These are phyloP conservation scores for Tarsius wallacei DNA, from an alignment of 2,797 vertebrate genomes.

Conservation along the genomic window DNA sequence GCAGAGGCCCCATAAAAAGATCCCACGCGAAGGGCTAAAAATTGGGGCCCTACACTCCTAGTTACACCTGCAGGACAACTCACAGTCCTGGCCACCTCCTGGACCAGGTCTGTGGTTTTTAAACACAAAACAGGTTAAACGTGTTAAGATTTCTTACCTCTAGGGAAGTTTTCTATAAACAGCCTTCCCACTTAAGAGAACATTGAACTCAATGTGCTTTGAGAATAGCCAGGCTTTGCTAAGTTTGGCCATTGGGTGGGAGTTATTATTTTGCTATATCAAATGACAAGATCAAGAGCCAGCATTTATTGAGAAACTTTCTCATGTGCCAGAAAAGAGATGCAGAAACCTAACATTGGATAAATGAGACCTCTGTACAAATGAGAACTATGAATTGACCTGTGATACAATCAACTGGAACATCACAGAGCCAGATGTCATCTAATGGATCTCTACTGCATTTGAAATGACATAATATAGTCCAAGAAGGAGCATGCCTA, in stretches of 20 bases:
- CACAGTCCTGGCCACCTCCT: not conserved
- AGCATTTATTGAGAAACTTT: conserved; percentile 50
- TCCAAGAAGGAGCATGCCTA: not conserved
- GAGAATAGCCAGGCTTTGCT: conserved; percentile 57
- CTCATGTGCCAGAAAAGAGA: conserved; percentile 18
- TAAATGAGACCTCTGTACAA: not conserved
- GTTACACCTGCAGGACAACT: not conserved
- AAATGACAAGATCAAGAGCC: conserved; percentile 47
- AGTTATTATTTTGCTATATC: conserved; percentile 51
- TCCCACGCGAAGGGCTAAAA: not conserved
- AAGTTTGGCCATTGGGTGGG: not conserved
- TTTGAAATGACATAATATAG: conserved; percentile 30
- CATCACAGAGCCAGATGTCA: not conserved
- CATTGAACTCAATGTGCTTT: conserved; percentile 49
- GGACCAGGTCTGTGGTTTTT: not conserved
- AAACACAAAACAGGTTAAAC: conserved; percentile 41
- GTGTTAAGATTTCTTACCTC: conserved; percentile 2
- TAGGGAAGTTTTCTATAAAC: conserved; percentile 46
- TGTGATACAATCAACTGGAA: not conserved
- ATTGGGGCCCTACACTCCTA: not conserved
- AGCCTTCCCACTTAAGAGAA: conserved; percentile 60
- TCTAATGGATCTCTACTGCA: not conserved
- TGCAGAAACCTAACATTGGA: not conserved
- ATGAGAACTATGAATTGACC: not conserved
- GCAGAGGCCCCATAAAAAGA: not conserved